Evolutionary conservation across 2,797 vertebrate genomes (phyloP), one percentile per base, ranked within the genome.

Genomic region (Gymnoscopelus braueri): DNA sequence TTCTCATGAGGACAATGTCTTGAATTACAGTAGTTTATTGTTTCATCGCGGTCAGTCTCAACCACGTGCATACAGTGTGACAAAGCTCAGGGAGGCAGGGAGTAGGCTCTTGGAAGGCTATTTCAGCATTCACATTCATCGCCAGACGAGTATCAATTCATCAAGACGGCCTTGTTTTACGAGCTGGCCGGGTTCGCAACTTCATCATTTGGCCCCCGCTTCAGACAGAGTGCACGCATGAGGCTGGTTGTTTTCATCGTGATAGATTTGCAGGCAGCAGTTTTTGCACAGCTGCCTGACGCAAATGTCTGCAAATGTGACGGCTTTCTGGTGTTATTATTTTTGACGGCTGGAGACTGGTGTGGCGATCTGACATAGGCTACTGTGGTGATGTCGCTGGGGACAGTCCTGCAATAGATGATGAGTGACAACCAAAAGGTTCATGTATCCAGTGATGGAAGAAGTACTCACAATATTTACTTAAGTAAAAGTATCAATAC

Each of bases 251-350:
- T 9, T 44, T 39, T 11, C 58, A 29, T 69, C 51, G 15, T 67
- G 58, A 82, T 39, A 39, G 50, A 68, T n/a, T 11, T 32, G 2
- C 10, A n/a, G 60, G 39, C 39, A 39, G 7, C 39, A 44, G 39
- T 44, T 44, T 75, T 80, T 80, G 56, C 44, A 80, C 62, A 78
- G 69, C 79, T 76, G 75, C 57, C 67, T 77, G 67, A 72, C 44
- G 69, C 59, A 56, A 66, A 69, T 13, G 50, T 74, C 69, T 78
- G 56, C 4, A 53, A 74, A 83, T 29, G 60, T 57, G 44, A 69
- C 13, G 10, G 49, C 32, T 65, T 60, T 67, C 15, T 80, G 50
- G 58, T 66, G 63, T 58, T 63, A 72, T 77, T 57, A 29, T 69
- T 78, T 74, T 66, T 78, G 66, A 74, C 68, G 75, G 62, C 59